phyloP scores from a whole-genome alignment of 2,797 vertebrate genomes.

The Pachyuromys duprasi region DNA sequence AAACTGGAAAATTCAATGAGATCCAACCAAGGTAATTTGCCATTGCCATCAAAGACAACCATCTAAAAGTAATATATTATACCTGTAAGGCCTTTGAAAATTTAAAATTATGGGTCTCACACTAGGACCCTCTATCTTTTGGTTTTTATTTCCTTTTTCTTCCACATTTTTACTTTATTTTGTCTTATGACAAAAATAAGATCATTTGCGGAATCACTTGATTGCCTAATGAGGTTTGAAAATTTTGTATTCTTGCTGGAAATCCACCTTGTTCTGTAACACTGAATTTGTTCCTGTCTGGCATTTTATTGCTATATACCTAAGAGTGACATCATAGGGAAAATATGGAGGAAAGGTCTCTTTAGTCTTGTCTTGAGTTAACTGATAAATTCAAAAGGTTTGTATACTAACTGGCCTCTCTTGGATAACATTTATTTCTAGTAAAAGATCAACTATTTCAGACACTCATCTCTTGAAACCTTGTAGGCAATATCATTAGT shows the following conservation, averaged over 20 bases:
- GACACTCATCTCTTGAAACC: not conserved
- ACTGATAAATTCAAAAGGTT: not conserved
- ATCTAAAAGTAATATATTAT: not conserved
- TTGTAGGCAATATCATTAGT: not conserved
- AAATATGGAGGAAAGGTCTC: not conserved
- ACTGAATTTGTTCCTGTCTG: constrained; percentile 4
- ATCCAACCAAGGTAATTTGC: not conserved
- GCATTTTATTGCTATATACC: not conserved
- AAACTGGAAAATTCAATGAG: not conserved
- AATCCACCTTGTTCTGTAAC: not conserved
- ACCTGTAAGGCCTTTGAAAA: not conserved
- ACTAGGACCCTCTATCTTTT: not conserved
- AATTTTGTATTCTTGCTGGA: not conserved
- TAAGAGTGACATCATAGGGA: not conserved
- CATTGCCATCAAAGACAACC: not conserved
- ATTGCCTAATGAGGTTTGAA: not conserved
- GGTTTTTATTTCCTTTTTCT: not conserved
- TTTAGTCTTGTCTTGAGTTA: not conserved
- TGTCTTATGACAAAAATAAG: constrained; percentile 4
- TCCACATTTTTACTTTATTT: constrained; percentile 8
- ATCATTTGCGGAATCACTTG: not conserved
- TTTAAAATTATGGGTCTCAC: not conserved
- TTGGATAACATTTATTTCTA: not conserved
- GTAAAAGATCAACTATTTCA: not conserved
- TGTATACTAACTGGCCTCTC: not conserved